Evolutionary conservation across 2,888 invertebrate species (phyloP).

Genomic region (Hirtodrosophila trivittata): DNA sequence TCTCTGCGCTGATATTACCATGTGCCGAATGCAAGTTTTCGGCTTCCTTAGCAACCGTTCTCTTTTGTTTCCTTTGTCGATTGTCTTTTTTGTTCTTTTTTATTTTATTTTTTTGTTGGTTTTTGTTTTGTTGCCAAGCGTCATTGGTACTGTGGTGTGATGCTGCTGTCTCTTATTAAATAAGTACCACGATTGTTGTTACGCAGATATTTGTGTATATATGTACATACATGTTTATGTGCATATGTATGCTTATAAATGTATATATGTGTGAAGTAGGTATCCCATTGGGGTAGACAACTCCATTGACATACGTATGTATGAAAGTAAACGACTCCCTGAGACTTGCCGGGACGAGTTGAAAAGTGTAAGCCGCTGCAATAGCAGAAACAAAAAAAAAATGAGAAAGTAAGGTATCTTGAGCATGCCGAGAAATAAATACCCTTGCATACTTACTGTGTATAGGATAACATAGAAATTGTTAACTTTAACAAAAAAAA

Average conservation of each 20-base stretch:
- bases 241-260: constrained; percentile 31
- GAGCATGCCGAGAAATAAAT: neutral
- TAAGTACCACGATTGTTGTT: constrained; percentile 37
- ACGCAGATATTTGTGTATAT: constrained; percentile 32
- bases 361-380: constrained; percentile 19
- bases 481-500: too few relatives aligned
- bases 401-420: constrained; percentile 3
- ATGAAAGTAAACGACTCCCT: constrained; percentile 40
- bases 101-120: constrained; percentile 30
- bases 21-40: constrained; percentile 39
- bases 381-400: constrained; percentile 34
- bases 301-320: constrained; percentile 7
- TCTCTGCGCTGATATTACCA: constrained; percentile 11
- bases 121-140: constrained; percentile 49
- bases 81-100: constrained; percentile 17
- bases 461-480: too few relatives aligned
- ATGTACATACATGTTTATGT: constrained; percentile 13
- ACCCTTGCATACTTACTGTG: neutral
- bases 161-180: constrained; percentile 47
- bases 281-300: constrained; percentile 25
- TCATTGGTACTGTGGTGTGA: constrained; percentile 43
- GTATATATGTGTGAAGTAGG: constrained; percentile 34
- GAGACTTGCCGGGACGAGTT: constrained; percentile 19
- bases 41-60: constrained; percentile 48
- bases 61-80: constrained; percentile 31